These are phyloP conservation scores for Phyllostomus discolor DNA, from an alignment of 2,113 vertebrate species.

Conservation along the genomic window DNA sequence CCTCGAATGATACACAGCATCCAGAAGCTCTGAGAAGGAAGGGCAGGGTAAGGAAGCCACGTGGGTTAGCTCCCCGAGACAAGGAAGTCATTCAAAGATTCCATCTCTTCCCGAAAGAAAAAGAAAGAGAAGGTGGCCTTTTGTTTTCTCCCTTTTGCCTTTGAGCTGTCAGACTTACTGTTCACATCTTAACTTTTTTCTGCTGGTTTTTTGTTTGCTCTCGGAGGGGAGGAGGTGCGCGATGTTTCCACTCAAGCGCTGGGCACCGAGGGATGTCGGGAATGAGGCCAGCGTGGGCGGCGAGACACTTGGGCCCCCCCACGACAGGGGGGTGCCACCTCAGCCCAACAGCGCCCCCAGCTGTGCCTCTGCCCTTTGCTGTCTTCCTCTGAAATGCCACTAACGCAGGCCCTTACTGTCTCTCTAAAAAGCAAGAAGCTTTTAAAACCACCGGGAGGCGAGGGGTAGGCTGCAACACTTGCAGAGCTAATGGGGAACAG, in stretches of 20 bases:
- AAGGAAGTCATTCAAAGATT: background rate
- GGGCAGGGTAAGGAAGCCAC: background rate
- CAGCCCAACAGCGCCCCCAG: background rate
- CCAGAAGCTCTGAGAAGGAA: background rate
- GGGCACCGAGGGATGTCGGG: background rate
- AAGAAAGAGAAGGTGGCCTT: background rate
- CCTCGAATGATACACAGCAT: constrained; percentile 11
- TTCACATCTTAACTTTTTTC: background rate
- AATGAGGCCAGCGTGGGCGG: background rate
- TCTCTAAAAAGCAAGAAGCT: background rate
- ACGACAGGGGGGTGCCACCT: too few relatives aligned
- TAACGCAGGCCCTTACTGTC: background rate
- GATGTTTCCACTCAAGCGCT: background rate
- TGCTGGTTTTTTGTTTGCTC: background rate
- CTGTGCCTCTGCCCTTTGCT: background rate
- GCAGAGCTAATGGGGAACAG: background rate
- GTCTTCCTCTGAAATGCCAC: constrained; percentile 10
- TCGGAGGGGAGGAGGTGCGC: background rate
- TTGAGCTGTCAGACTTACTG: constrained; percentile 15
- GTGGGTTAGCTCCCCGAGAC: background rate
- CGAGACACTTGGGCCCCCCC: background rate
- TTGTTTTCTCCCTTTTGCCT: background rate
- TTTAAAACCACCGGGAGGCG: background rate
- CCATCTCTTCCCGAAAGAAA: background rate
- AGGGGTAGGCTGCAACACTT: background rate